Base-by-base conservation (phyloP, 2,888 invertebrate genomes). In the Petrolisthes cinctipes region DNA sequence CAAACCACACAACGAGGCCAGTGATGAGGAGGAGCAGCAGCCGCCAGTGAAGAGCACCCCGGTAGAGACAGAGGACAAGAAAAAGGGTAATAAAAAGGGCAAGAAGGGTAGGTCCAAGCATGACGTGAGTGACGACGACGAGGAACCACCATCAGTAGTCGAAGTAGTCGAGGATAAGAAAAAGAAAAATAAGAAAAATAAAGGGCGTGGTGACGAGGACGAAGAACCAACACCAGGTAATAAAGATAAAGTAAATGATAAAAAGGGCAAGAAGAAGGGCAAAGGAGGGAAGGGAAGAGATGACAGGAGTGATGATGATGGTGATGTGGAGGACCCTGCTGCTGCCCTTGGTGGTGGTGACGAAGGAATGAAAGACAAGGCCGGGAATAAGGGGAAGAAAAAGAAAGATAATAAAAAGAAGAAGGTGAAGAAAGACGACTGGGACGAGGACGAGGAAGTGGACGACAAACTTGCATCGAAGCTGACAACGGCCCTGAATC, bases 141-240 rank as follows among this genome's bases (percentile, higher is more conserved):
- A 80, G 37, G 61, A 57, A 78, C 82, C 57, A 6, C n/a, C 51
- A 6, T 14, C 51, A 11, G 73, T 20, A 6, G 54, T n/a, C 14
- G 76, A 82, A 5, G 82, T 76, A 4, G 85, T 88, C 7, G 82
- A 78, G 4, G 82, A 79, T 54, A 86, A 86, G 73, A 71, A 92
- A 1, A 94, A 94, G 91, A 94, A 94, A 91, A 92, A 93, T 66
- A 94, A 94, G 91, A 95, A 94, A 92, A 95, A 94, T 94, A 93
- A 94, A 91, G 91, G 11, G 92, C 91, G 75, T 9, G 85, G 85
- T 53, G 78, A 83, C 20, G 84, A 85, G 20, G 76, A 57, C 17
- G 56, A 11, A n/a, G 51, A 9, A 68, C 61, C 37, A 37, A 37
- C 37, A 37, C 37, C 37, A 6, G 85, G 66, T 51, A 57, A 54